These are phyloP conservation scores for Pelobates cultripes DNA, from an alignment of 2,797 vertebrate genomes.

Conservation along the genomic window DNA sequence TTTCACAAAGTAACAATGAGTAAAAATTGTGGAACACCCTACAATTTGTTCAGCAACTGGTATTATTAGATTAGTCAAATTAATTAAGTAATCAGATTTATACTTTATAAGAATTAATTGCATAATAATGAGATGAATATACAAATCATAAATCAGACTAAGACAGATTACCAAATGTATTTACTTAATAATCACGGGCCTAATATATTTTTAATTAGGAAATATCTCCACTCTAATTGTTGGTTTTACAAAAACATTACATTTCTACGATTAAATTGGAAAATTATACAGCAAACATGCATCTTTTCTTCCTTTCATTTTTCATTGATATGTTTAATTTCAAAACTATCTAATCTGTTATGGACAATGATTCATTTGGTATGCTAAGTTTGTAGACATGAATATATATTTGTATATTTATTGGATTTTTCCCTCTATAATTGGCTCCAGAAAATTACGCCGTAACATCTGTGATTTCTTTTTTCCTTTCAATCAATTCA, in stretches of 20 bases:
- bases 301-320: not conserved
- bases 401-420: constrained; percentile 37
- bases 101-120: constrained; percentile 6
- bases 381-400: not conserved
- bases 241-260: not conserved
- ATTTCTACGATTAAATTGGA: constrained; percentile 7
- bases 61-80: not conserved
- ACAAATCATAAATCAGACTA: not conserved
- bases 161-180: not conserved
- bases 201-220: constrained; percentile 17
- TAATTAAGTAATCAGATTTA: constrained; percentile 17
- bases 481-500: constrained; percentile 8
- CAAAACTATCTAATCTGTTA: not conserved
- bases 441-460: constrained; percentile 29
- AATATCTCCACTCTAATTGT: constrained; percentile 6
- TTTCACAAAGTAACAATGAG: too few species aligned
- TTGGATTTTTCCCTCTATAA: constrained; percentile 24
- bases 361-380: constrained; percentile 23
- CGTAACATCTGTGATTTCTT: constrained; percentile 32
- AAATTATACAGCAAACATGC: not conserved
- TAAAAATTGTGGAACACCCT: too few species aligned
- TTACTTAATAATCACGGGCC: not conserved
- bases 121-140: constrained; percentile 3
- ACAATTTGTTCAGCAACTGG: not conserved
- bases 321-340: constrained; percentile 4